phyloP scores from a whole-genome alignment of 2,113 vertebrate species.

The Rhizomys pruinosus region DNA sequence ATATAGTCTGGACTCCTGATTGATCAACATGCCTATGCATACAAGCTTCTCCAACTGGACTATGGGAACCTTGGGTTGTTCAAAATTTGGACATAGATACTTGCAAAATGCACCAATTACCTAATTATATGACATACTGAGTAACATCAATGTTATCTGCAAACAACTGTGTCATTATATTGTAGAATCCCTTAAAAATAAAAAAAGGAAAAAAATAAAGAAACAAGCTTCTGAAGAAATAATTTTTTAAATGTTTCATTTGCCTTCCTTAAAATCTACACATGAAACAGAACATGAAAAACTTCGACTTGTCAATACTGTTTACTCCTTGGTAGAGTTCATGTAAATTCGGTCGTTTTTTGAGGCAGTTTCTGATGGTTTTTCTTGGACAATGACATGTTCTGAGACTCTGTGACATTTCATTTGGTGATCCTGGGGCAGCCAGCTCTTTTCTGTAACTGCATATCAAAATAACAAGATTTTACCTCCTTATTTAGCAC shows the following conservation, averaged over 20 bases:
- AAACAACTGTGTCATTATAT: too few relatives aligned
- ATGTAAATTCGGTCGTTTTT: constrained; percentile 79
- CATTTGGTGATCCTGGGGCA: constrained; percentile 75
- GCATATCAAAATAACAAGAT: constrained; percentile 79
- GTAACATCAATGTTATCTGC: too few relatives aligned
- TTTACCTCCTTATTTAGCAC: constrained; percentile 74
- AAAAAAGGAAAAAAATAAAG: too few relatives aligned
- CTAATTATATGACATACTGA: too few relatives aligned
- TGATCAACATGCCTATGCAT: too few relatives aligned
- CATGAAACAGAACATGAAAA: constrained; percentile 68
- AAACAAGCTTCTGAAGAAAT: background rate
- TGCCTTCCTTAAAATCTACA: constrained; percentile 71
- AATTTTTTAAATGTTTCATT: constrained; percentile 26
- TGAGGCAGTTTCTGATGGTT: constrained; percentile 71
- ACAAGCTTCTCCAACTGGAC: too few relatives aligned
- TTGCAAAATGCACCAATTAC: too few relatives aligned
- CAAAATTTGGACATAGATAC: too few relatives aligned
- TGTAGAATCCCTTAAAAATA: too few relatives aligned
- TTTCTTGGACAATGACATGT: constrained; percentile 69
- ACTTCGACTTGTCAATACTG: constrained; percentile 79
- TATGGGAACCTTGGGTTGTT: too few relatives aligned
- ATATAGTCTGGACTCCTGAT: too few relatives aligned
- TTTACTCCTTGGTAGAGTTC: constrained; percentile 78
- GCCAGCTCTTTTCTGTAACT: constrained; percentile 74
- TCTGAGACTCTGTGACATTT: constrained; percentile 76